These are phyloP conservation scores for Fistularia tabacaria DNA, from an alignment of 2,797 vertebrate species.

Conservation along the genomic window DNA sequence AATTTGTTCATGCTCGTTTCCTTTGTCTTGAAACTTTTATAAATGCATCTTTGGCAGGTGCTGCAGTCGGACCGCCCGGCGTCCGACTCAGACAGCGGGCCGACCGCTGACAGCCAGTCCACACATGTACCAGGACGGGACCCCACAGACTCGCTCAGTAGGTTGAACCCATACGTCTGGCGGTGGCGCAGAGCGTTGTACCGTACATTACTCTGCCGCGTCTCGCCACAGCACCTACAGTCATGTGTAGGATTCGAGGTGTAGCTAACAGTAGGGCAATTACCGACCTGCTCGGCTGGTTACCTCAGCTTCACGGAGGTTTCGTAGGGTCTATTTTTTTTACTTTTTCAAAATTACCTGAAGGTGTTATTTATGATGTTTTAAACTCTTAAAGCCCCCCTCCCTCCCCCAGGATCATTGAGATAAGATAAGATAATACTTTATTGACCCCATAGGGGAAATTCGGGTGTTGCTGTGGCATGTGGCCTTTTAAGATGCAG, in stretches of 20 bases:
- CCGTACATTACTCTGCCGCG: background rate
- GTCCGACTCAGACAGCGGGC: constrained; percentile 88
- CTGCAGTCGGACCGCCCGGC: constrained; percentile 84
- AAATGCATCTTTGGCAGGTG: constrained; percentile 63
- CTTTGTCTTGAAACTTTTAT: background rate
- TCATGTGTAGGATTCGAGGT: background rate
- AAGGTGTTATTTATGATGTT: too few relatives aligned
- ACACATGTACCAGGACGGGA: constrained; percentile 50
- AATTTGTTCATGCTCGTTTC: too few relatives aligned
- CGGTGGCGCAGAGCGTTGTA: background rate
- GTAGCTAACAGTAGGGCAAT: background rate
- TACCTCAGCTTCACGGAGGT: background rate
- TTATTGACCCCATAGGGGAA: too few relatives aligned
- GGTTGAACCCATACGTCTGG: constrained; percentile 8
- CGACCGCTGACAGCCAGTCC: constrained; percentile 69
- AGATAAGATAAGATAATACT: too few relatives aligned
- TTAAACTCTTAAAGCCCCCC: too few relatives aligned
- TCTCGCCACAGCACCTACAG: background rate
- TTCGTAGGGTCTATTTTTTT: background rate
- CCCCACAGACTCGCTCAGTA: constrained; percentile 61
- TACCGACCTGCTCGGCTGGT: background rate
- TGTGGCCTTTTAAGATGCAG: too few relatives aligned
- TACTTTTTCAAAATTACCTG: background rate
- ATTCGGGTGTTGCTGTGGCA: too few relatives aligned
- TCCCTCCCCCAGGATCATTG: too few relatives aligned